phyloP scores from a whole-genome alignment of 2,113 vertebrate species.

The Donacobius atricapilla region DNA sequence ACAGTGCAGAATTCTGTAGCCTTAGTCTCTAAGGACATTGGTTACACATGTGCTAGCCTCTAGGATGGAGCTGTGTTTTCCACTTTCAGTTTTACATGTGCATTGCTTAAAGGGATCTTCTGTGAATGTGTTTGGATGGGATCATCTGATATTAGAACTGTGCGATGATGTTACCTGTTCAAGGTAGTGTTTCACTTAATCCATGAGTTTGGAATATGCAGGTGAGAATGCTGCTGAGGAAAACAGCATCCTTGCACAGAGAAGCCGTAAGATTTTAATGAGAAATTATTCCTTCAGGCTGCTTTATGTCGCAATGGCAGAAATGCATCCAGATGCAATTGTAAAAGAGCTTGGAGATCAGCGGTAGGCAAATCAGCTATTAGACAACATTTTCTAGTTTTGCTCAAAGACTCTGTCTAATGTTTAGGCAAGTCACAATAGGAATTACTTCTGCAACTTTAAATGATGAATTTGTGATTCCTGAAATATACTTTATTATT shows the following conservation, averaged over 20 bases:
- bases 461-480: not conserved
- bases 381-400: not conserved
- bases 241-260: not conserved
- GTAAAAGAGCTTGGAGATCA: not conserved
- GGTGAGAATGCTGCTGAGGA: not conserved
- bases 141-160: fast-evolving
- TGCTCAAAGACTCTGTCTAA: not conserved
- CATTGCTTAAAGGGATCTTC: not conserved
- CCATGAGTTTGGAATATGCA: not conserved
- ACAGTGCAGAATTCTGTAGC: not conserved
- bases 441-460: not conserved
- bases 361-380: fast-evolving
- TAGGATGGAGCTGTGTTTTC: not conserved
- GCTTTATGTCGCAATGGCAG: not conserved
- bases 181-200: not conserved
- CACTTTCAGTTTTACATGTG: fast-evolving
- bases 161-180: too few relatives aligned
- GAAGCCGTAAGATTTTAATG: fast-evolving
- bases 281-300: not conserved
- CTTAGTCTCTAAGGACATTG: not conserved
- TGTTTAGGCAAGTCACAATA: not conserved
- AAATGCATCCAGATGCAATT: not conserved
- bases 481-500: not conserved
- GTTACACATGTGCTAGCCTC: fast-evolving
- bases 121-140: not conserved